Percentiles rank a stretch among this genome's conserved stretches.
Conservation (phyloP, 2,797 vertebrate species). For the Micromesistius poutassou region DNA sequence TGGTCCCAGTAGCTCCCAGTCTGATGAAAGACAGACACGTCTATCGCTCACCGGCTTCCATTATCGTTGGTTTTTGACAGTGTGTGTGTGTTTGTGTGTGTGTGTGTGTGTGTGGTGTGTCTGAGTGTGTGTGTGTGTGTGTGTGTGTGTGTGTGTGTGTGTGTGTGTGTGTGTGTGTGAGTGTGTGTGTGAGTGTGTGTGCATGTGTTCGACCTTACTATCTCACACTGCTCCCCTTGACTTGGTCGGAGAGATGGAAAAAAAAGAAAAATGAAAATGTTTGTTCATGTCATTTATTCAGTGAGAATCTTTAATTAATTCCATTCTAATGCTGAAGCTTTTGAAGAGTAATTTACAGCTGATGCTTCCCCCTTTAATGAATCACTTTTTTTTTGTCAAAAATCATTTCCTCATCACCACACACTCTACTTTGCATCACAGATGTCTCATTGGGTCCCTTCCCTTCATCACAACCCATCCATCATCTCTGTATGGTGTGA, state of each 20-base stretch:
- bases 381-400: neutral
- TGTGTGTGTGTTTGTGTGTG: neutral
- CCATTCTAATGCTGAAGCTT: neutral
- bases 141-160: constrained; percentile 12
- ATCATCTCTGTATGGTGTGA: neutral
- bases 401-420: neutral
- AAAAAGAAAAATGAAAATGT: too few species aligned
- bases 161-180: constrained; percentile 3
- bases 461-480: neutral
- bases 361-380: neutral
- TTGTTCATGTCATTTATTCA: neutral
- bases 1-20: constrained; percentile 10
- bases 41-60: constrained; percentile 40
- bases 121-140: neutral
- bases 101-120: neutral
- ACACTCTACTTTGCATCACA: neutral
- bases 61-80: constrained; percentile 18
- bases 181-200: neutral
- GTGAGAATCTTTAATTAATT: neutral
- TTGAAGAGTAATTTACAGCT: neutral
- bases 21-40: neutral
- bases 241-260: too few species aligned
- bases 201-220: neutral
- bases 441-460: neutral
- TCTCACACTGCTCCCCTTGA: neutral